Conservation (phyloP, 2,113 vertebrate genomes). For the Sphyrna mokarran region DNA sequence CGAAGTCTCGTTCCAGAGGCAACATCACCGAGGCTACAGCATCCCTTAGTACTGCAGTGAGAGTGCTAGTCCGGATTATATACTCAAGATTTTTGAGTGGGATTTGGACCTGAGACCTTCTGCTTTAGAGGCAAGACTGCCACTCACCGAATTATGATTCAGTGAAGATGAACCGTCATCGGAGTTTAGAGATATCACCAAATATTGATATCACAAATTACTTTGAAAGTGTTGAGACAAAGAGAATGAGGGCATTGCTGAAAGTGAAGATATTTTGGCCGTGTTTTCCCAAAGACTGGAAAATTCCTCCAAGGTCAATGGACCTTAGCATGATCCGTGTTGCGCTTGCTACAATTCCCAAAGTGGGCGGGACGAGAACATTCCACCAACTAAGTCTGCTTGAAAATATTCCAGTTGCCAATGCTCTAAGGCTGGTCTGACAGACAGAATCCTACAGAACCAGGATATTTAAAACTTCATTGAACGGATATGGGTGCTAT, state of each 20-base stretch:
- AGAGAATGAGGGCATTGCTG: background rate
- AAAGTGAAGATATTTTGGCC: background rate
- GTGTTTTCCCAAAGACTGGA: too few species aligned
- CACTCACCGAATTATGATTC: background rate
- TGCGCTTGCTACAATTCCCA: too few species aligned
- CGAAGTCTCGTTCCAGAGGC: background rate
- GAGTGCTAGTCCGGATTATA: background rate
- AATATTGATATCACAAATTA: background rate
- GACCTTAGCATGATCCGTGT: too few species aligned
- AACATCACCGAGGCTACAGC: background rate
- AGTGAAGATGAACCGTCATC: background rate
- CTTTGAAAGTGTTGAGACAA: too few species aligned
- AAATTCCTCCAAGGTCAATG: too few species aligned
- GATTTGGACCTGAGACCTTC: background rate
- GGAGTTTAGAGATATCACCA: background rate
- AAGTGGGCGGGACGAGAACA: too few species aligned
- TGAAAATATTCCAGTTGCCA: background rate
- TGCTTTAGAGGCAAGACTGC: background rate
- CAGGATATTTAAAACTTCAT: too few species aligned
- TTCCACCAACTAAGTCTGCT: background rate
- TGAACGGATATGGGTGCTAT: too few species aligned
- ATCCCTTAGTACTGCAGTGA: background rate
- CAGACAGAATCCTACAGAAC: too few species aligned
- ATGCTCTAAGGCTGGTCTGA: background rate
- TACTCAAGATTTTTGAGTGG: background rate